Evolutionary conservation across 2,888 invertebrate genomes (phyloP), one percentile per base, ranked within the genome.

Genomic region (Troides helena): DNA sequence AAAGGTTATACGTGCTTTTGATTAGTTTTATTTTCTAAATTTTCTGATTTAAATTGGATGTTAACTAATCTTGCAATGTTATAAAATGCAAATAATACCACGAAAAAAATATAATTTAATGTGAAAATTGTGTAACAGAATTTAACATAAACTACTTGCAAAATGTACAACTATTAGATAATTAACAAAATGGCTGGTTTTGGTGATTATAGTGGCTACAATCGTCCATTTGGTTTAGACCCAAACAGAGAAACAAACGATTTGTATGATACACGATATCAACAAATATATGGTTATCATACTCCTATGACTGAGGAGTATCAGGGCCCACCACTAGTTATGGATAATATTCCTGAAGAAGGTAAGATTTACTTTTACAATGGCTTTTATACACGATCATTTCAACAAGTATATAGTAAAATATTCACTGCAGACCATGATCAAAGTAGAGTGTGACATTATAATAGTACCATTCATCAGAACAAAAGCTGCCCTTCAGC

Each of bases 251-350:
- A 92, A 82, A 85, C 87, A 1, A 91, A 86, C 75, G 92, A 93
- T 76, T 81, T 92, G 68, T 91, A 92, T 72, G 92, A 92, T 81
- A 89, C 90, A 65, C 89, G 93, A 60, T 93, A 90, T 78, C 91
- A 92, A 79, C 92, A 93, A 76, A 92, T 92, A 68, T 92, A 92
- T 79, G 92, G 92, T 17, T 91, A 92, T 75, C 90, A 90, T 76
- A 92, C 92, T 53, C 92, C 92, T 65, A 75, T 89, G 75, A 92
- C 88, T 65, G 92, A 92, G 74, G 92, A 93, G 71, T 92, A 89
- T 74, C 93, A 90, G 76, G 92, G 93, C 39, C 92, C 93, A 59
- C 93, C 92, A 57, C 78, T 93, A 73, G 84, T 93, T n/a, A 85
- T 90, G 85, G 93, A 93, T 72, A 92, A 93, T 74, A 74, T 78